Evolutionary conservation across 1,140 invertebrate genomes (phyloP).

Genomic region (Chlorops oryzae): DNA sequence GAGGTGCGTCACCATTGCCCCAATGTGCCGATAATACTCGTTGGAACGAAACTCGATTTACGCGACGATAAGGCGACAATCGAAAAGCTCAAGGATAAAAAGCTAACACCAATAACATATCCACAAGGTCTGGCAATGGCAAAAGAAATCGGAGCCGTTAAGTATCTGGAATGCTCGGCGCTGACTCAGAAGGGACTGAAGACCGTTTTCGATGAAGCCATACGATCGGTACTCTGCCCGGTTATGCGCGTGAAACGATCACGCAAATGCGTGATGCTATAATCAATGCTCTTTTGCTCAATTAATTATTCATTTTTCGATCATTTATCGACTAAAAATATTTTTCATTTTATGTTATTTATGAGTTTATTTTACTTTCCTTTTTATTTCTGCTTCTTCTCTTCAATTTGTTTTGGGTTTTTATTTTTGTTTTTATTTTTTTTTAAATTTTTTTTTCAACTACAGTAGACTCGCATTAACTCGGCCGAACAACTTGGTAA

Average conservation of each 20-base stretch:
- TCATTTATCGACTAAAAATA: neutral
- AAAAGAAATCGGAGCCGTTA: slow-evolving; percentile 97
- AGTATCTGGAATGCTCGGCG: slow-evolving; percentile 94
- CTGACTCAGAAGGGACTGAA: slow-evolving; percentile 98
- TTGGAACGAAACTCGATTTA: slow-evolving; percentile 87
- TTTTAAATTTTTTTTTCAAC: too few relatives aligned
- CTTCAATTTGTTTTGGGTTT: too few relatives aligned
- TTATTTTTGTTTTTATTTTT: too few relatives aligned
- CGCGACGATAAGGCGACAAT: slow-evolving; percentile 97
- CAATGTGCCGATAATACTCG: slow-evolving; percentile 80
- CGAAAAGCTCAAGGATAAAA: slow-evolving; percentile 95
- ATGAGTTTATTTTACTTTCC: neutral
- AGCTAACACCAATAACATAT: slow-evolving; percentile 93
- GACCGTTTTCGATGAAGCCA: slow-evolving; percentile 99
- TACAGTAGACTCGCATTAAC: too few relatives aligned
- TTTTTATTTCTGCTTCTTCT: too few relatives aligned
- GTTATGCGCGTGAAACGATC: slow-evolving; percentile 65
- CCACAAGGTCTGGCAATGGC: slow-evolving; percentile 96
- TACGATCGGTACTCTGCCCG: slow-evolving; percentile 93
- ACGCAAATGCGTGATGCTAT: slow-evolving; percentile 72
- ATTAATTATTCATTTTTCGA: neutral
- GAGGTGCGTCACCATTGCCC: slow-evolving; percentile 88
- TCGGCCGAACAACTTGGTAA: too few relatives aligned
- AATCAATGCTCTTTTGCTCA: too few relatives aligned
- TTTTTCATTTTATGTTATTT: slow-evolving; percentile 1